Evolutionary conservation across 2,113 vertebrate species (phyloP), one percentile per base, ranked within the genome.

Genomic region (Clarias magur): DNA sequence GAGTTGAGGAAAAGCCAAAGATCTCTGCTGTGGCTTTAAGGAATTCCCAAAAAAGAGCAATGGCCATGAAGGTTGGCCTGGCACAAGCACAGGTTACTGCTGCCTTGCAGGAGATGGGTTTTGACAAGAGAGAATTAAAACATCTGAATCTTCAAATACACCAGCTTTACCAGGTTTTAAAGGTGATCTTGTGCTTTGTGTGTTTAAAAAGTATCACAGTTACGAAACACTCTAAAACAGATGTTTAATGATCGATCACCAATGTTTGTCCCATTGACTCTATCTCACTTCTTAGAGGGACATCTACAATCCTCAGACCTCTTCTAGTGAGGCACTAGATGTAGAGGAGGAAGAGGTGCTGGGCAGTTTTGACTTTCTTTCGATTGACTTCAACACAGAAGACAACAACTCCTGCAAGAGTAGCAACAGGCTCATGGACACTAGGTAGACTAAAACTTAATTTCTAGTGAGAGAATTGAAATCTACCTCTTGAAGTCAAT

Each of bases 351-450:
- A 98, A 87, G 97, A 96, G 54, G 96, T 97, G 59, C 93, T 99
- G 90, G 96, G 96, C 88, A 99, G 97, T 88, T 99, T 99, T 80
- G 96, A 98, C 91, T 99, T 99, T 88, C 92, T 99, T 89, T 97
- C 96, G 0, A 73, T 95, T 0, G 96, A 98, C 92, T 94, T 97
- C 8, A 95, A 91, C 0, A 91, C 93, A 0, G 97, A 97, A 0
- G 95, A 97, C 56, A 95, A 97, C 54, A 75, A 96, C 80, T 96
- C 97, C 0, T 91, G 96, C 89, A 90, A 95, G 68, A 96, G 96
- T 86, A 98, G 95, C 13, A 0, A 96, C n/a, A 95, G 94, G 78
- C 93, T 95, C 10, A 94, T 93, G 86, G 94, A 96, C 88, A 90
- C 93, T 68, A 95, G 96, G 98, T 99, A 91, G 82, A 73, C 86